Base-by-base conservation (phyloP, 2,888 invertebrate genomes). In the Catocala nupta region DNA sequence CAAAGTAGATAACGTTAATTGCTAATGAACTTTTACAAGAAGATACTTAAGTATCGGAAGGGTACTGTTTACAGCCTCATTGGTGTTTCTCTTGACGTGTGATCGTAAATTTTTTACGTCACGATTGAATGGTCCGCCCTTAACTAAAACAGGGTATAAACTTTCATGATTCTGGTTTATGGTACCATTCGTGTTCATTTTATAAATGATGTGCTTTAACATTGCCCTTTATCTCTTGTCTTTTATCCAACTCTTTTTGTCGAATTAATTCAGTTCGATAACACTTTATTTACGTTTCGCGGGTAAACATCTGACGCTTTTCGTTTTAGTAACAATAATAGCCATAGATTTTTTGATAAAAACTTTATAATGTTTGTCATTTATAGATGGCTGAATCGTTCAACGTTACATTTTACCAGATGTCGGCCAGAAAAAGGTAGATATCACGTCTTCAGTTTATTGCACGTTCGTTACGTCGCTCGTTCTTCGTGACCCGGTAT, bases 121-220 rank as follows among this genome's bases (percentile, higher is more conserved):
- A 81, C 90, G 89, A 92, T 93, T 90, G 91, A 92, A 92, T 92
- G 91, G 90, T 88, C 87, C 84, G 86, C 90, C 91, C 90, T 91
- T 90, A 92, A 92, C 92, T 93, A 92, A 93, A 92, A 91, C 90
- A 91, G 90, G 90, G 85, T 86, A 90, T 93, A 93, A 93, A 92
- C 84, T 92, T 93, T 92, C 90, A 92, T 89, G 93, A 91, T 92
- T 92, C 88, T 82, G 78, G 85, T 92, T 92, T 92, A 93, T 85
- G 86, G 84, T 84, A 81, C 89, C 84, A 88, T 92, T 91, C 92
- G 89, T 91, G 92, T 91, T 91, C 87, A 91, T 92, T 92, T 93
- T 92, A 91, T 92, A 92, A 92, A 92, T 91, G 87, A 90, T 87
- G 85, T 88, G 85, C 86, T 84, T 85, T 81, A 82, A 84, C 82